Base-by-base conservation (phyloP, 2,888 invertebrate genomes). In the Cephonodes hylas region DNA sequence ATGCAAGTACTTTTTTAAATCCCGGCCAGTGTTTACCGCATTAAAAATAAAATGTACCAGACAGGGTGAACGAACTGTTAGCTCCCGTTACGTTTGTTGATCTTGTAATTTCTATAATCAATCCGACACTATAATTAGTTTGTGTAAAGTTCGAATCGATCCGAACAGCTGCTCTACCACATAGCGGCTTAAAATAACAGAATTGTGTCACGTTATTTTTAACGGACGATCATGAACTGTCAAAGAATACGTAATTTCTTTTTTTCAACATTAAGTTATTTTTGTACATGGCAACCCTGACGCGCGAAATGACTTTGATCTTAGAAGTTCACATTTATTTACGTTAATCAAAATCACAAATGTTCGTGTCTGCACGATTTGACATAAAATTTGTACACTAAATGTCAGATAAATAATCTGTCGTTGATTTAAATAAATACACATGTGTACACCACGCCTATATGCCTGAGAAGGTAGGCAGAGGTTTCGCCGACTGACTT, bases 21-120 rank as follows among this genome's bases (percentile, higher is more conserved):
- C 46, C 7, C 53, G 48, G 48, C 15, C 48, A 46, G 42, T 60
- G 60, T 59, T 60, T 60, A 53, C 60, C 15, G 15, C 60, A 60
- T 42, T 53, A 60, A 60, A 60, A 60, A 60, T 60, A 60, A 45
- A 48, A 42, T 34, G 8, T 7, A 60, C 60, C 42, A 53, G 53
- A 18, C 53, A 31, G 42, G 60, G 48, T 60, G 60, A 60, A 60
- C 42, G 53, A 60, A 60, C 60, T 27, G 42, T 53, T 53, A 53
- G 53, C 53, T 27, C 27, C 27, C 53, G 27, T 53, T 53, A 53
- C 31, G 27, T 53, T 53, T 53, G 53, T 53, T 53, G 53, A 53
- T 53, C 53, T 53, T 53, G 53, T 53, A 53, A 53, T 53, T 18
- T 53, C 53, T 53, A 46, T 46, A 53, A 53, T 53, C 53, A 53